Conservation (phyloP, 2,113 vertebrate species). For the Narcine bancroftii region DNA sequence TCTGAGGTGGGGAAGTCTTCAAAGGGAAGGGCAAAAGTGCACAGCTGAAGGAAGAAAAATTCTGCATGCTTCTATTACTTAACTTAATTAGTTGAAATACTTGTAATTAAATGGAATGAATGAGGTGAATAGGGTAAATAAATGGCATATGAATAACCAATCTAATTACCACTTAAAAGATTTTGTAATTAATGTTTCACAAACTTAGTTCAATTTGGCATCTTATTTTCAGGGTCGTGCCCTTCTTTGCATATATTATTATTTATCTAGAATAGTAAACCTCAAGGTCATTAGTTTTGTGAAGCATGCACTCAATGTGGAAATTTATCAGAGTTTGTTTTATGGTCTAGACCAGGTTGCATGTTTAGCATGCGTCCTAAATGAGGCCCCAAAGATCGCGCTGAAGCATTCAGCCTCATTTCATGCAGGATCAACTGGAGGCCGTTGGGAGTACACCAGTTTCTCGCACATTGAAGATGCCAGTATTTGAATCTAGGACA, state of each 20-base stretch:
- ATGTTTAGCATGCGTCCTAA: background rate
- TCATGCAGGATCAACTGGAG: background rate
- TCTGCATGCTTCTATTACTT: background rate
- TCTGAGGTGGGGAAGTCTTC: background rate
- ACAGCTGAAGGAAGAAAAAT: background rate
- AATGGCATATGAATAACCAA: no score
- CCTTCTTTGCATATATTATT: background rate
- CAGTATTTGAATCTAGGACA: background rate
- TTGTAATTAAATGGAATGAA: background rate
- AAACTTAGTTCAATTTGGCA: background rate
- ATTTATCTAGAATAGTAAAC: background rate
- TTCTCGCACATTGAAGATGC: background rate
- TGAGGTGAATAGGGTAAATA: background rate
- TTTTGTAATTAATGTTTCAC: background rate
- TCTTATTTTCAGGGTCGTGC: background rate
- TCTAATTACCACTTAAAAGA: background rate
- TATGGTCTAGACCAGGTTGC: background rate
- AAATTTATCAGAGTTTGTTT: background rate
- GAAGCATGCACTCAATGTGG: background rate
- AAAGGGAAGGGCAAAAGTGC: background rate
- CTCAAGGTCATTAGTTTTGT: no score
- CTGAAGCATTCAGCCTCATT: background rate
- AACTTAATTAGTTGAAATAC: background rate
- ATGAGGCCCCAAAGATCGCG: background rate
- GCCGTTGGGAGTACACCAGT: background rate